Base-by-base conservation (phyloP, 2,797 vertebrate species). In the Peromyscus aztecus region DNA sequence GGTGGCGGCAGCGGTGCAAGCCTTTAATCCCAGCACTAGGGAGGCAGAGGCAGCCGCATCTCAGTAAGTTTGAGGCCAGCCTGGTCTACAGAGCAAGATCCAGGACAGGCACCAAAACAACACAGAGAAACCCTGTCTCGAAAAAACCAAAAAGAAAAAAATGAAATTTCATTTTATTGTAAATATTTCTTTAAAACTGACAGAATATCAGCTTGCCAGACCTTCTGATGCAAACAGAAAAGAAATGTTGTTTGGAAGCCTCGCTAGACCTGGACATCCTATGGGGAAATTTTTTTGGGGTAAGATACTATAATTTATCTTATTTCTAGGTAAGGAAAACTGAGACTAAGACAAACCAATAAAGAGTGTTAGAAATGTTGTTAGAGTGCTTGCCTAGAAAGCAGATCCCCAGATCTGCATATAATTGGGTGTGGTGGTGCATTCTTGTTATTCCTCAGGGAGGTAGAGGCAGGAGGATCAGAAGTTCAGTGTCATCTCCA, bases 281-380 rank as follows among this genome's bases (percentile, higher is more conserved):
- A 99, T 99, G 99, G 98, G 99, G 94, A 99, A 99, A 95, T 99
- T 99, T 98, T 99, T 99, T 98, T 99, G 99, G 99, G 99, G 99
- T 99, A 98, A 99, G 98, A 46, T 96, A 91, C 49, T 96, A 75
- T 91, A 89, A 75, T 63, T 86, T 37, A 88, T 67, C 27, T n/a
- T 95, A 71, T 95, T 92, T 91, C n/a, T 97, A 73, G 31, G 73
- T 90, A 77, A 85, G 17, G 34, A 93, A 95, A 29, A 88, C 71
- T 89, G 34, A 77, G 37, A 89, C 46, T 86, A 87, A 88, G 31
- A 89, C 92, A 91, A 46, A 43, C 31, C 95, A 43, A 85, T 91
- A 31, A 91, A 71, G 37, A 82, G 12, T 6, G 9, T 37, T 31
- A 55, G 63, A 52, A 19, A 37, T 61, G 73, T 90, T 14, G n/a